phyloP scores from a whole-genome alignment of 2,888 invertebrate species.

The Lomographa bimaculata region DNA sequence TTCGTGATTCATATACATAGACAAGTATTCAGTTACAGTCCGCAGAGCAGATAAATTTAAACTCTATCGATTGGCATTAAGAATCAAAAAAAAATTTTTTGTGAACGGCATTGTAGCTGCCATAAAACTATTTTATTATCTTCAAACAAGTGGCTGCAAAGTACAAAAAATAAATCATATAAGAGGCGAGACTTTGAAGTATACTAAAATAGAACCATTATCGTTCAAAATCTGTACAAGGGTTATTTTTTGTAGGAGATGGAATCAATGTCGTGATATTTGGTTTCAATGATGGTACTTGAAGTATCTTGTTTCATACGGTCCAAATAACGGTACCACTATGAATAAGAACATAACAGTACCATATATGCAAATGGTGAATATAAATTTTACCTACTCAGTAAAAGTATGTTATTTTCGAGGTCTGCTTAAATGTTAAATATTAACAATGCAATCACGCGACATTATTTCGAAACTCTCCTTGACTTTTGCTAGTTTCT shows the following conservation, averaged over 20 bases:
- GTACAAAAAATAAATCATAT: too few species aligned
- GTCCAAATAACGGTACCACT: conserved; percentile 11
- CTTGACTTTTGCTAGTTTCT: conserved; percentile 26
- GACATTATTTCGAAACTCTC: conserved; percentile 23
- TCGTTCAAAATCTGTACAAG: too few species aligned
- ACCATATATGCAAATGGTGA: neutral
- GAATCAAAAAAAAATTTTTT: neutral
- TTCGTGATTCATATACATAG: conserved; percentile 2
- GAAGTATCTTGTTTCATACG: too few species aligned
- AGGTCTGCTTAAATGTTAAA: conserved; percentile 19
- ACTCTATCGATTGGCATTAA: conserved; percentile 2
- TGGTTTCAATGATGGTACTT: conserved; percentile 9
- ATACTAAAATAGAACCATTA: too few species aligned
- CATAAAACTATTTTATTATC: conserved; percentile 4
- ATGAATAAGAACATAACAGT: conserved; percentile 1
- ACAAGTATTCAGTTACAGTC: too few species aligned
- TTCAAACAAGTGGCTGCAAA: conserved; percentile 2
- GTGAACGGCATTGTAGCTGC: neutral
- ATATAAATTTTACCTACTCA: conserved; percentile 10
- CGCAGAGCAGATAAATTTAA: conserved; percentile 1
- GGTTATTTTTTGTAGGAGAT: neutral
- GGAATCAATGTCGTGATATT: conserved; percentile 1
- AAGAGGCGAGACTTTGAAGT: too few species aligned
- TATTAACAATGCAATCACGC: conserved; percentile 19
- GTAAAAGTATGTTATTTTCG: conserved; percentile 12